A percentile compares a stretch with the other conserved stretches of the same genome.
phyloP scores from a whole-genome alignment of 2,888 invertebrate genomes.

The Amblyteles armatorius region DNA sequence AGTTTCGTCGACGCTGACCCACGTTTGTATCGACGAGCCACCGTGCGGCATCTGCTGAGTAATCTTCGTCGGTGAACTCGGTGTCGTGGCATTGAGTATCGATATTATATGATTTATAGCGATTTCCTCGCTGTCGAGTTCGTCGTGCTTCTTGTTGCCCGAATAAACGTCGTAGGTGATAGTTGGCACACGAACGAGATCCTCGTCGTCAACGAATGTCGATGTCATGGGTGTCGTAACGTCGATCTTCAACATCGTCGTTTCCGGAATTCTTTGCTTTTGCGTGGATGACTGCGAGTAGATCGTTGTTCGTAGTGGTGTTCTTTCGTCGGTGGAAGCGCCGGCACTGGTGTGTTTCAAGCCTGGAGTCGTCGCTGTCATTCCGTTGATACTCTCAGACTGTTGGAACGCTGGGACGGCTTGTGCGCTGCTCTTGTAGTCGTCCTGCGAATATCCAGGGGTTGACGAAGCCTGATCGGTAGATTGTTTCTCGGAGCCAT shows the following conservation, averaged over 20 bases:
- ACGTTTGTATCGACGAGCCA: constrained; percentile 77
- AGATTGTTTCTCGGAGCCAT: background rate
- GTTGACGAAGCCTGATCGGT: constrained; percentile 27
- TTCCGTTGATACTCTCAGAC: constrained; percentile 40
- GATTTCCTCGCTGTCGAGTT: constrained; percentile 81
- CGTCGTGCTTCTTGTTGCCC: constrained; percentile 81
- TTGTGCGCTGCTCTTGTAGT: constrained; percentile 6
- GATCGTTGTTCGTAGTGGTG: constrained; percentile 60
- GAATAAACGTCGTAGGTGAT: constrained; percentile 79
- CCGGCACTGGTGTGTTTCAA: constrained; percentile 64
- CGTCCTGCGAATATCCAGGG: constrained; percentile 20
- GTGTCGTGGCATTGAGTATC: constrained; percentile 83
- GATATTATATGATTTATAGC: constrained; percentile 85
- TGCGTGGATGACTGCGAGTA: constrained; percentile 12
- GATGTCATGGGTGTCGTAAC: constrained; percentile 79
- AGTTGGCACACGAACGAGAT: constrained; percentile 83
- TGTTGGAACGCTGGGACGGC: constrained; percentile 20
- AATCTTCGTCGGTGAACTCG: constrained; percentile 68
- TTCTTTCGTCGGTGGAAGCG: constrained; percentile 46
- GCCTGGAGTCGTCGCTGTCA: constrained; percentile 49
- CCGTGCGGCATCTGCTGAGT: constrained; percentile 55
- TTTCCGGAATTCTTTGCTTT: constrained; percentile 57
- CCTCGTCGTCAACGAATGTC: constrained; percentile 76
- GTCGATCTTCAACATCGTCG: constrained; percentile 84
- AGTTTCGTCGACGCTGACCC: constrained; percentile 80